Percentiles rank a stretch among this genome's conserved stretches.
phyloP scores from a whole-genome alignment of 2,113 vertebrate species.

The Taxidea taxus region DNA sequence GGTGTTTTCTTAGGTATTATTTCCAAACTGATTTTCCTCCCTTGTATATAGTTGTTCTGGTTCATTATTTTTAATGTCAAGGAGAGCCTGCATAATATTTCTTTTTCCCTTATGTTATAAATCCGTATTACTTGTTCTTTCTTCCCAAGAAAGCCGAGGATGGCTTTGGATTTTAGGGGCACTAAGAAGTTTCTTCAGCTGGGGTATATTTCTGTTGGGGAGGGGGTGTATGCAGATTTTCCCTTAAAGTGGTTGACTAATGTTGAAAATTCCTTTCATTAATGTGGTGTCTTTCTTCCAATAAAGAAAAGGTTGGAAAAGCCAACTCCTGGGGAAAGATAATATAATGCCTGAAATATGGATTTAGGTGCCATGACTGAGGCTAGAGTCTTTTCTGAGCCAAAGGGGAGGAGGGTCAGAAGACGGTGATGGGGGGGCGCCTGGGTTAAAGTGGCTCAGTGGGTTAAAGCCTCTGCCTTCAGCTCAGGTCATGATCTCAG shows the following conservation, averaged over 20 bases:
- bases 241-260: neutral
- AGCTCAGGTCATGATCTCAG: too few relatives aligned
- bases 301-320: slow-evolving; percentile 18
- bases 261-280: slow-evolving; percentile 1
- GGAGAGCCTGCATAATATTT: neutral
- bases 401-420: neutral
- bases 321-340: neutral
- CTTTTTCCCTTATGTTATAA: neutral
- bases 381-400: neutral
- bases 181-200: neutral
- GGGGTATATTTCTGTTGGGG: neutral
- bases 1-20: neutral
- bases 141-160: neutral
- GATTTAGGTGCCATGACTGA: neutral
- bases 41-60: neutral
- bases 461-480: too few relatives aligned
- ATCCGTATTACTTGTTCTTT: neutral
- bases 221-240: neutral
- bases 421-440: neutral
- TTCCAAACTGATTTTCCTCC: neutral
- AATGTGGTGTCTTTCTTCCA: neutral
- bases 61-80: slow-evolving; percentile 29
- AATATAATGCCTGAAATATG: neutral
- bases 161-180: slow-evolving; percentile 31
- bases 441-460: too few relatives aligned